These are phyloP conservation scores for Mustela lutreola DNA, from an alignment of 2,113 vertebrate genomes.

Conservation along the genomic window DNA sequence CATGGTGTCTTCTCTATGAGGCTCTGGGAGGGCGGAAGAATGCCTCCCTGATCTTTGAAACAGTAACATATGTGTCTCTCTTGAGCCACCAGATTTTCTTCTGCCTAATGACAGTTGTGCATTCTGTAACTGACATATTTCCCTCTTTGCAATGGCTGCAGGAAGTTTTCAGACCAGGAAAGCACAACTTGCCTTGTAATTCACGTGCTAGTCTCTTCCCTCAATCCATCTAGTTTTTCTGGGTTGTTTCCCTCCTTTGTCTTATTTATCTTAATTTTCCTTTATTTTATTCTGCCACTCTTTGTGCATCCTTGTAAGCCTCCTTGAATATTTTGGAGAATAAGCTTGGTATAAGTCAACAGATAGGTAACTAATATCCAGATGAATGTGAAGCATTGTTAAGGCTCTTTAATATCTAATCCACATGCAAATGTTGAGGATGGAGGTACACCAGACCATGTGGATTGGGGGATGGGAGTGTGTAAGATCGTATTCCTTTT, in stretches of 20 bases:
- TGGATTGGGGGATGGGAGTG: background rate
- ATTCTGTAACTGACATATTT: accelerated
- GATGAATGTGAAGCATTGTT: background rate
- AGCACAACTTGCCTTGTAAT: background rate
- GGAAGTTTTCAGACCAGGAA: background rate
- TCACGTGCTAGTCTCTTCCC: background rate
- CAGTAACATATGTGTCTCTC: background rate
- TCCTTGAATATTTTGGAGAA: background rate
- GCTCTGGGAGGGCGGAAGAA: background rate
- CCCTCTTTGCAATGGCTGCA: background rate
- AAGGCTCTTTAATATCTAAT: background rate
- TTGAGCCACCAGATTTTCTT: background rate
- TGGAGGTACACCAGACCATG: background rate
- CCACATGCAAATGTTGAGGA: background rate
- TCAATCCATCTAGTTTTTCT: slow-evolving; percentile 14
- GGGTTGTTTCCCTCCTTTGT: background rate
- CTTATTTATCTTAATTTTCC: slow-evolving; percentile 49
- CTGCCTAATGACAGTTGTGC: background rate
- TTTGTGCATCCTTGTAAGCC: background rate
- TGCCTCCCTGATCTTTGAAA: background rate
- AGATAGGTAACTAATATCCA: background rate
- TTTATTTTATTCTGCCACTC: background rate
- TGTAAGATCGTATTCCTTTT: background rate
- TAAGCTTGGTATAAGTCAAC: slow-evolving; percentile 31
- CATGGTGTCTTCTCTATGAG: background rate